Percentiles rank a stretch among this genome's conserved stretches.
Conservation (phyloP, 2,888 invertebrate genomes). For the Trichopoda pennipes region DNA sequence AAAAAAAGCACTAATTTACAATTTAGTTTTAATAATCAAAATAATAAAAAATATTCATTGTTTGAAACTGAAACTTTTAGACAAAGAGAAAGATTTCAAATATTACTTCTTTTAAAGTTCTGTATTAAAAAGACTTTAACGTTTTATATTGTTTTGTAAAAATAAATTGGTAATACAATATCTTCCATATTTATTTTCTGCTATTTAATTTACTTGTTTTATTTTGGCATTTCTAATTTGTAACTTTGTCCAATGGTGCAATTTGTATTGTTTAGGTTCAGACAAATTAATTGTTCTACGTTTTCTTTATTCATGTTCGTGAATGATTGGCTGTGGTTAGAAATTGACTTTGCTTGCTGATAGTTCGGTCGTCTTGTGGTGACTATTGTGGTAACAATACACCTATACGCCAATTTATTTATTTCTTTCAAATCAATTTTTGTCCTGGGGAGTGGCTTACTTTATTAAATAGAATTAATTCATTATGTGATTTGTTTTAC, state of each 20-base stretch:
- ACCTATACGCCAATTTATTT: conserved; percentile 5
- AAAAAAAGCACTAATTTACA: conserved; percentile 42
- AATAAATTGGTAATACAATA: conserved; percentile 21
- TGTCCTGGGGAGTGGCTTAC: no score
- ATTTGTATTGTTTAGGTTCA: conserved; percentile 23
- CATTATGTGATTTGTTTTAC: background rate
- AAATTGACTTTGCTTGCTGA: conserved; percentile 3
- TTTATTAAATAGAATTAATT: background rate
- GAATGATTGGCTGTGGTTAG: background rate
- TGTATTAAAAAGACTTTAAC: background rate
- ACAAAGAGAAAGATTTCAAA: no score
- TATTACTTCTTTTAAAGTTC: no score
- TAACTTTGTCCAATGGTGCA: conserved; percentile 2
- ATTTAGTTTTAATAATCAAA: background rate
- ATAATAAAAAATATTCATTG: no score
- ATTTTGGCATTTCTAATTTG: background rate
- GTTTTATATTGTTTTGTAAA: background rate
- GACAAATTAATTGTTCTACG: conserved; percentile 25
- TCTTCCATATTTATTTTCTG: background rate
- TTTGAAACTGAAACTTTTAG: no score
- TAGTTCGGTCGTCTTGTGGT: background rate
- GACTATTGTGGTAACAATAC: no score
- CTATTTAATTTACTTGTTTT: conserved; percentile 5
- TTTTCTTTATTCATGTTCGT: background rate
- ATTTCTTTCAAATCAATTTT: background rate